Conservation (phyloP, 1,140 invertebrate genomes). For the Bilobella aurantiaca region DNA sequence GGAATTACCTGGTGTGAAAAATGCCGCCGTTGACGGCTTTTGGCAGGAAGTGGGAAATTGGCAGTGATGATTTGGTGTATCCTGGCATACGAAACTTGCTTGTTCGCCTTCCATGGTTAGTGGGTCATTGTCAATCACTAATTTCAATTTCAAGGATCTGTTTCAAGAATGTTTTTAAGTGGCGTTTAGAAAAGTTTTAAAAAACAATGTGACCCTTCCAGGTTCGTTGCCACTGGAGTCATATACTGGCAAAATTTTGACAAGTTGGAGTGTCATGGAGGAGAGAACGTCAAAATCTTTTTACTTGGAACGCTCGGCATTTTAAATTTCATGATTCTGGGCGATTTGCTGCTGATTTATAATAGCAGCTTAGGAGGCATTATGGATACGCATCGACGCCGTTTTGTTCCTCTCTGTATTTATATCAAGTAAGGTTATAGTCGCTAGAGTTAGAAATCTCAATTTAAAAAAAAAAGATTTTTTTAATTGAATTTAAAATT, state of each 20-base stretch:
- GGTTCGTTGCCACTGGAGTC: slow-evolving; percentile 25
- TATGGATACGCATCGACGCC: slow-evolving; percentile 37
- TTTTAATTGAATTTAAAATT: too few relatives aligned
- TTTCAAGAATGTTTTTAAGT: not conserved
- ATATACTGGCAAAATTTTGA: slow-evolving; percentile 26
- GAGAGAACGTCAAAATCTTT: slow-evolving; percentile 26
- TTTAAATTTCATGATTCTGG: slow-evolving; percentile 36
- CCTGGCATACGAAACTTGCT: slow-evolving; percentile 42
- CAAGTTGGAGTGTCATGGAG: slow-evolving; percentile 25
- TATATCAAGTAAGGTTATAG: slow-evolving; percentile 37
- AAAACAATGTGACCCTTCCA: not conserved
- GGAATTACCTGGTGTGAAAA: too few relatives aligned
- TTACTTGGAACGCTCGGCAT: slow-evolving; percentile 36
- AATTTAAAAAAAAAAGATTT: too few relatives aligned
- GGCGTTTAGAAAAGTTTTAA: not conserved
- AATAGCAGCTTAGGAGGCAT: slow-evolving; percentile 41
- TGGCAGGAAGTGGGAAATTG: slow-evolving; percentile 46
- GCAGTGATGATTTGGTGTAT: slow-evolving; percentile 46
- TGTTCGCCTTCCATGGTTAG: slow-evolving; percentile 45
- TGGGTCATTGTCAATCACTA: too few relatives aligned
- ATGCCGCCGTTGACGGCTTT: slow-evolving; percentile 49
- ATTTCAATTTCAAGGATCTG: not conserved
- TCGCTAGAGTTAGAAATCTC: too few relatives aligned
- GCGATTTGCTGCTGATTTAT: slow-evolving; percentile 36
- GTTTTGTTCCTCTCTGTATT: slow-evolving; percentile 39